A percentile compares a stretch with the other conserved stretches of the same genome.
phyloP scores from a whole-genome alignment of 2,797 vertebrate species.

The Alauda arvensis region DNA sequence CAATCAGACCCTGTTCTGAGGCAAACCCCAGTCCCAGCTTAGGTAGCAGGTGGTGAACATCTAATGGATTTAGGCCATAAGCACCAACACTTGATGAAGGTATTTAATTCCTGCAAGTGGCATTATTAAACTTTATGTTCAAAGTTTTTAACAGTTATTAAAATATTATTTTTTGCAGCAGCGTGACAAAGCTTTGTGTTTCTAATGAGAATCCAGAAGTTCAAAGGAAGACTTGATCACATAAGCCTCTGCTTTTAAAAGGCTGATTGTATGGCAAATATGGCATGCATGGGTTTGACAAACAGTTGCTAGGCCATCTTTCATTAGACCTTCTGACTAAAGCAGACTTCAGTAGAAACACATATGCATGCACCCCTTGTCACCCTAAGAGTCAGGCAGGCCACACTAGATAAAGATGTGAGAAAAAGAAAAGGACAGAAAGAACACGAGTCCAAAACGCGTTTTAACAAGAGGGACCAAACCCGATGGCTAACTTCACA shows the following conservation, averaged over 20 bases:
- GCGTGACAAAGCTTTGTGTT: constrained; percentile 2
- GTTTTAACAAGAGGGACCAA: not conserved
- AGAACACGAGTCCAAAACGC: not conserved
- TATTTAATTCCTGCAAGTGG: constrained; percentile 16
- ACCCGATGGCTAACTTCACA: not conserved
- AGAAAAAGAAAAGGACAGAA: not conserved
- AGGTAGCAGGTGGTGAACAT: not conserved
- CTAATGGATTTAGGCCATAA: not conserved
- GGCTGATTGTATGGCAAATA: not conserved
- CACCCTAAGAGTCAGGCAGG: not conserved
- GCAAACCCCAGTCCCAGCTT: not conserved
- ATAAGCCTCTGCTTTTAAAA: not conserved
- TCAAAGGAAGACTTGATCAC: constrained; percentile 37
- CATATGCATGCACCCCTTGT: not conserved
- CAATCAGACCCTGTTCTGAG: not conserved
- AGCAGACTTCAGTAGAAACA: not conserved
- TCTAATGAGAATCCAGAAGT: not conserved
- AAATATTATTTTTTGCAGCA: constrained; percentile 8
- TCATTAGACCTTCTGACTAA: not conserved
- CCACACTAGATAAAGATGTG: not conserved
- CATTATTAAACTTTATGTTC: constrained; percentile 1
- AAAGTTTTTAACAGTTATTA: constrained; percentile 28
- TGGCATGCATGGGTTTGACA: not conserved
- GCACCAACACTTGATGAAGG: accelerated
- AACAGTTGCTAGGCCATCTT: not conserved